Base-by-base conservation (phyloP, 2,113 vertebrate genomes). In the Syngnathus floridae region DNA sequence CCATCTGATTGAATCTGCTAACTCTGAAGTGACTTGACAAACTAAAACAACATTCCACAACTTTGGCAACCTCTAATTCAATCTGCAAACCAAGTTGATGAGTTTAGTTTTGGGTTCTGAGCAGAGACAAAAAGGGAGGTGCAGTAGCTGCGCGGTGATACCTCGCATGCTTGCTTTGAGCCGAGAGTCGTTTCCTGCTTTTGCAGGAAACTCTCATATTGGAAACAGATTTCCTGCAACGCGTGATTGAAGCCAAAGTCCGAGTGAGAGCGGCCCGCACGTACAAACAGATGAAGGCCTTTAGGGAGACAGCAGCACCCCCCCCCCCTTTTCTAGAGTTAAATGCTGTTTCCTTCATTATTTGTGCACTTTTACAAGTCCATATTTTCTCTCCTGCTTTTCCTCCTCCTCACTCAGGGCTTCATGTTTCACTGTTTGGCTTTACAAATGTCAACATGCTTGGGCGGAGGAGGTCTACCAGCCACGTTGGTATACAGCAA, bases 151-250 rank as follows among this genome's bases (percentile, higher is more conserved):
- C 62, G 36, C 43, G 73, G 73, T 68, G 60, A 70, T 46, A 70
- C 56, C 45, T 74, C 58, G 89, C 82, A 88, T 43, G 84, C 84
- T 64, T 65, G 86, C 90, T 93, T 91, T 92, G 92, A 92, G 72
- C 83, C 82, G 64, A 90, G 66, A 82, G 76, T 87, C 70, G 72
- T 89, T 93, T 93, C 92, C 92, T 93, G 91, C 69, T 71, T 52
- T 65, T 79, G 88, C 93, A 93, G 93, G 93, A 94, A 94, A 84
- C 81, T 22, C 70, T 75, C 83, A 81, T 90, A 93, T 92, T 93
- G 91, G 86, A 93, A 93, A 91, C 93, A 93, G 90, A 92, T 93
- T 92, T 89, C 66, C 75, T 54, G 76, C 76, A 75, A 80, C 83
- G 66, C 84, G 74, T 71, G 80, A 78, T 76, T 83, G 80, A 85